Percentiles rank a stretch among this genome's conserved stretches.
phyloP scores from a whole-genome alignment of 2,113 vertebrate genomes.

The Paratilapia polleni region DNA sequence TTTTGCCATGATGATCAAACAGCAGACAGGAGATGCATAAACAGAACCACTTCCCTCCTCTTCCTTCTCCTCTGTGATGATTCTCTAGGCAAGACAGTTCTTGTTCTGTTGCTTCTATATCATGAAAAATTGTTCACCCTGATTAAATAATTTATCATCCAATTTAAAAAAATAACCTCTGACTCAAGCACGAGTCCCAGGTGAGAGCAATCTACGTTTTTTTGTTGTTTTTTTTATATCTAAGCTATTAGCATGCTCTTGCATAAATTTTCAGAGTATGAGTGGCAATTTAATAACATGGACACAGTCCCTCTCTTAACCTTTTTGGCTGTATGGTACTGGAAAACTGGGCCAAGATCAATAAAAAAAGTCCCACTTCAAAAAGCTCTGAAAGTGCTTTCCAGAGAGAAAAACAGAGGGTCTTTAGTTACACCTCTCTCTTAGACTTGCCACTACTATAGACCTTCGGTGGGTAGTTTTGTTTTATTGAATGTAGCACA shows the following conservation, averaged over 20 bases:
- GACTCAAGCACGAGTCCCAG: neutral
- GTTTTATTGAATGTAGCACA: conserved; percentile 43
- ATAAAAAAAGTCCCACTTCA: conserved; percentile 30
- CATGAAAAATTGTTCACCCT: neutral
- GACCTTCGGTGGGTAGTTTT: conserved; percentile 57
- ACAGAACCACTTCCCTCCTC: neutral
- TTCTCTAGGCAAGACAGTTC: neutral
- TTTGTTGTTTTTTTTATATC: too few relatives aligned
- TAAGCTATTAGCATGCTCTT: neutral
- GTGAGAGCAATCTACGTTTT: neutral
- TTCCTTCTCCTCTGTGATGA: neutral
- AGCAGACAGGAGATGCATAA: neutral
- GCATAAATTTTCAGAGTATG: neutral
- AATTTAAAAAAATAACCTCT: neutral
- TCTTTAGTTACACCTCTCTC: conserved; percentile 10
- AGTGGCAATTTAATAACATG: neutral
- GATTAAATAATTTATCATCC: neutral
- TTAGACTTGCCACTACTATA: conserved; percentile 10
- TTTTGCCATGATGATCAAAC: neutral
- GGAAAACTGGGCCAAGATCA: neutral
- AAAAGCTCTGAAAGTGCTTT: conserved; percentile 35
- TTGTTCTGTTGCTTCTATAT: neutral
- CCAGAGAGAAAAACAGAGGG: conserved; percentile 28
- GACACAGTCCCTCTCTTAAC: neutral
- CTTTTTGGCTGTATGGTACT: neutral